phyloP scores from a whole-genome alignment of 2,888 invertebrate species.

The Drosophila meridiana region DNA sequence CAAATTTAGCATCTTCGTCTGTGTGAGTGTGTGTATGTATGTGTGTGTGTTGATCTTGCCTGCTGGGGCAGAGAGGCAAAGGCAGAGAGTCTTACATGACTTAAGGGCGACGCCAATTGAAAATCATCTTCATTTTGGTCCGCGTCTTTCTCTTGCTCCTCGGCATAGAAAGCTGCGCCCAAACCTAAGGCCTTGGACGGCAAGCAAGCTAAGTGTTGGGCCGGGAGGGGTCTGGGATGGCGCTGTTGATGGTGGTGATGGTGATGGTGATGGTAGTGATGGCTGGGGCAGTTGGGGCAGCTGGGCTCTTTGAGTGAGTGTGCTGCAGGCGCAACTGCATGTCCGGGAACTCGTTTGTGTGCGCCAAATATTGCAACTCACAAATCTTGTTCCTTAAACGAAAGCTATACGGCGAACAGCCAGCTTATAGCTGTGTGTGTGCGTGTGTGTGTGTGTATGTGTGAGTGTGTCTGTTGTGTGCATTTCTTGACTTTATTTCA shows the following conservation, averaged over 20 bases:
- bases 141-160: neutral
- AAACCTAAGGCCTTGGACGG: slow-evolving; percentile 25
- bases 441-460: slow-evolving; percentile 7
- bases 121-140: slow-evolving; percentile 19
- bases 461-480: slow-evolving; percentile 16
- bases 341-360: slow-evolving; percentile 75
- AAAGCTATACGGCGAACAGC: slow-evolving; percentile 45
- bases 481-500: slow-evolving; percentile 34
- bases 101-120: slow-evolving; percentile 48
- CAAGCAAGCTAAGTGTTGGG: slow-evolving; percentile 6
- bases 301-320: slow-evolving; percentile 5
- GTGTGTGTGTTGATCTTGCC: slow-evolving; percentile 23
- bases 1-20: slow-evolving; percentile 28
- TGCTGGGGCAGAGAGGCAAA: neutral
- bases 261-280: neutral
- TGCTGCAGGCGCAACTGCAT: slow-evolving; percentile 49
- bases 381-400: slow-evolving; percentile 69
- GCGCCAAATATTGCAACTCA: slow-evolving; percentile 77
- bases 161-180: slow-evolving; percentile 55
- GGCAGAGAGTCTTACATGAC: slow-evolving; percentile 42
- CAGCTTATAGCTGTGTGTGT: slow-evolving; percentile 37
- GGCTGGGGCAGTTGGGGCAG: neutral
- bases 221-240: neutral
- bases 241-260: neutral
- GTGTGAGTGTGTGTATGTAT: neutral